A percentile compares a stretch with the other conserved stretches of the same genome.
These are phyloP conservation scores for Sphenopsis melanotis DNA, from an alignment of 2,797 vertebrate species.

Conservation along the genomic window DNA sequence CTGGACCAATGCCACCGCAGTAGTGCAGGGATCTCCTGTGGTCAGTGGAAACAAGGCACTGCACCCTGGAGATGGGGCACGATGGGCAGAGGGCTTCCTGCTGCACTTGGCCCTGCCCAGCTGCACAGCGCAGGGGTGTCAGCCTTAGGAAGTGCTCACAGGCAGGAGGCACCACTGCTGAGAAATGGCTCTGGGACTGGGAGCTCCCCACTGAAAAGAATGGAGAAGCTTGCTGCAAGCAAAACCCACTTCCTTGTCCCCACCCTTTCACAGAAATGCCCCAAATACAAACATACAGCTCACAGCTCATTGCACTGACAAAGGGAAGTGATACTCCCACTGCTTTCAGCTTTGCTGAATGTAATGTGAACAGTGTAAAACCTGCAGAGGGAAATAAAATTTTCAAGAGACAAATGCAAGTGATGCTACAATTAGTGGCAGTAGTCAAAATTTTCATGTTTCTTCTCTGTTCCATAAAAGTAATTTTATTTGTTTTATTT, in stretches of 20 bases:
- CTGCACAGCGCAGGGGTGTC: background rate
- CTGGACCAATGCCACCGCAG: background rate
- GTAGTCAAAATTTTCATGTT: background rate
- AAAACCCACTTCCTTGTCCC: background rate
- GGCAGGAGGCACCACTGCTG: accelerated
- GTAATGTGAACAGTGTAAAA: background rate
- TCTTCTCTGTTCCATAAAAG: background rate
- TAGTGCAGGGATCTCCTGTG: background rate
- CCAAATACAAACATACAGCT: background rate
- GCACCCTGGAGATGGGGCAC: background rate
- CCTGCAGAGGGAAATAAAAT: background rate
- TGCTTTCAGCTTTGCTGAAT: background rate
- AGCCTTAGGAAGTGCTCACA: accelerated
- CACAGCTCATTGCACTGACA: background rate
- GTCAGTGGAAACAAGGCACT: background rate
- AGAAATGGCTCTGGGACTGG: background rate
- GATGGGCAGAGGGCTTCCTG: background rate
- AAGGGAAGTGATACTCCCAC: background rate
- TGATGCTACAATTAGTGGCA: background rate
- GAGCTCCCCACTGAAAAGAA: background rate
- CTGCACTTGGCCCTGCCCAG: background rate
- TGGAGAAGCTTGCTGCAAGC: background rate
- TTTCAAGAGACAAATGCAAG: background rate
- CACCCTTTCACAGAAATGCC: background rate
- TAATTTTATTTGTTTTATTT: background rate